Percentiles rank a stretch among this genome's conserved stretches.
Evolutionary conservation across 2,888 invertebrate species (phyloP).

Genomic region (Phalera bucephala): DNA sequence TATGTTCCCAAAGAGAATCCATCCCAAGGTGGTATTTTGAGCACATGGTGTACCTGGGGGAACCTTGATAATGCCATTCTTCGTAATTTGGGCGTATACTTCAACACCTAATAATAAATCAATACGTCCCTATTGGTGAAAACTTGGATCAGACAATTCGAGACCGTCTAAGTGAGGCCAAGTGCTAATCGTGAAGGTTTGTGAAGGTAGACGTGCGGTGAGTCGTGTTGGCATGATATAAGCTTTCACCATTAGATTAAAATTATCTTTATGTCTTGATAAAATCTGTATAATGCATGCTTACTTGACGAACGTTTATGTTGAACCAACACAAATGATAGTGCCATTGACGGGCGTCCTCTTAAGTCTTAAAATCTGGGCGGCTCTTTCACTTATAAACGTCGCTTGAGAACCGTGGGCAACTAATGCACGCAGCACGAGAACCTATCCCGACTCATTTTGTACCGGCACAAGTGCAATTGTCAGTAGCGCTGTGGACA

Average conservation of each 20-base stretch:
- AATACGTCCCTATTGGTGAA: conserved; percentile 1
- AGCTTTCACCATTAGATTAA: conserved; percentile 3
- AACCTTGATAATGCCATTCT: conserved; percentile 16
- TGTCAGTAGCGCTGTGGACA: too few relatives aligned
- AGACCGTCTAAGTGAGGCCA: conserved; percentile 5
- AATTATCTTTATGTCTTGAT: conserved; percentile 5
- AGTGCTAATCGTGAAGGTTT: conserved; percentile 4
- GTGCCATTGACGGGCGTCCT: background rate
- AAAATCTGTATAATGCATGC: conserved; percentile 2
- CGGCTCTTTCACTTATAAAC: conserved; percentile 9
- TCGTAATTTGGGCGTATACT: conserved; percentile 18
- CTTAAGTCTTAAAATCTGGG: conserved; percentile 3
- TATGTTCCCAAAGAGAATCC: conserved; percentile 22
- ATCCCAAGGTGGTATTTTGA: conserved; percentile 22
- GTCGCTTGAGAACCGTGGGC: conserved; percentile 11
- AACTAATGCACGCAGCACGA: background rate
- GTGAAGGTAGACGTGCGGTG: conserved; percentile 6
- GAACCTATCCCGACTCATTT: too few relatives aligned
- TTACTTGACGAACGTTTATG: conserved; percentile 5
- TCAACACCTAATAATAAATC: conserved; percentile 19
- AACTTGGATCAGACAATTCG: background rate
- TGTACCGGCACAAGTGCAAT: too few relatives aligned
- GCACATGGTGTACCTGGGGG: conserved; percentile 24
- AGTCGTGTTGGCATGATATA: conserved; percentile 4
- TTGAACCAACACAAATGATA: conserved; percentile 1